phyloP scores from a whole-genome alignment of 2,888 invertebrate species.

The Phoronis australis region DNA sequence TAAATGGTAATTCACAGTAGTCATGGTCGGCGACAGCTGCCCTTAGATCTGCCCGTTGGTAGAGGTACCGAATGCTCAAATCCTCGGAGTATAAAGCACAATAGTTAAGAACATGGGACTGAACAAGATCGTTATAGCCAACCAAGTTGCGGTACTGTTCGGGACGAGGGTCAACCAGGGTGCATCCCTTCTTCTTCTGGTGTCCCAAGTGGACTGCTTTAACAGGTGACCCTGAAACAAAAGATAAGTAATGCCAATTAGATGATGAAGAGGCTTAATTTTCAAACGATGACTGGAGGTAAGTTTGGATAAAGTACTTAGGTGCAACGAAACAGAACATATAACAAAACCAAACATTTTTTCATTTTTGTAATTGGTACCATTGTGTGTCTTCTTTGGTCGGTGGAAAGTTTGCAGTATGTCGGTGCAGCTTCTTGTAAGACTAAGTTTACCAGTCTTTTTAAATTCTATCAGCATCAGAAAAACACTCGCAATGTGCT shows the following conservation, averaged over 20 bases:
- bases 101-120: constrained; percentile 3
- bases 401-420: constrained; percentile 10
- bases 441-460: neutral
- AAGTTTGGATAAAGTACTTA: too few relatives aligned
- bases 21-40: constrained; percentile 5
- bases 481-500: constrained; percentile 11
- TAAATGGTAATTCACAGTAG: constrained; percentile 6
- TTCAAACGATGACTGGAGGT: too few relatives aligned
- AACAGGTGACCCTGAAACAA: constrained; percentile 7
- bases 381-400: constrained; percentile 6
- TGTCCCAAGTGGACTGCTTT: constrained; percentile 5
- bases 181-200: neutral
- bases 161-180: constrained; percentile 8
- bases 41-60: constrained; percentile 2
- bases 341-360: too few relatives aligned
- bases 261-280: too few relatives aligned
- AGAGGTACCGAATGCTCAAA: constrained; percentile 4
- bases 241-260: neutral
- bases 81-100: neutral
- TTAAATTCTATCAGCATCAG: constrained; percentile 6
- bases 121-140: constrained; percentile 9
- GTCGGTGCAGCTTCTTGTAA: constrained; percentile 12
- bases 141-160: neutral
- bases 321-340: too few relatives aligned
- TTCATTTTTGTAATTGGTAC: neutral